phyloP scores from a whole-genome alignment of 2,113 vertebrate species.

The Euleptes europaea region DNA sequence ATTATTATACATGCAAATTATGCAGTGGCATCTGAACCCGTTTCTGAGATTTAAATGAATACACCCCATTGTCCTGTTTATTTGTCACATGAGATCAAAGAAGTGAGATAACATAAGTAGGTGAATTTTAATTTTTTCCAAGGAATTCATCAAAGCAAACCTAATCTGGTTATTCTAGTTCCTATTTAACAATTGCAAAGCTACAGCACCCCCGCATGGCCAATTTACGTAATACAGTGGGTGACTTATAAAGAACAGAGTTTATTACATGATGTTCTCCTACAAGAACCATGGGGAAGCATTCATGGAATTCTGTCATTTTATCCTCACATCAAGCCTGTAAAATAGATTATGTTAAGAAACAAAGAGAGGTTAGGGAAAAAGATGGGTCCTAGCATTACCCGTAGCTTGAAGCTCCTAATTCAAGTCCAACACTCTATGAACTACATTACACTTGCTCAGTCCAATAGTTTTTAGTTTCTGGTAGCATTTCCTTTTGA shows the following conservation, averaged over 20 bases:
- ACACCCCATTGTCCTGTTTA: neutral
- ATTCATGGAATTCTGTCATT: neutral
- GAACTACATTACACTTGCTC: too few species aligned
- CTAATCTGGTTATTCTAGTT: too few species aligned
- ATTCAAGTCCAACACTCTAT: neutral
- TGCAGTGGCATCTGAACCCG: neutral
- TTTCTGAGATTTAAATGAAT: neutral
- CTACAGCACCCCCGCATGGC: slow-evolving; percentile 27
- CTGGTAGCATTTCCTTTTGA: too few species aligned
- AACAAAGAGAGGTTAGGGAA: too few species aligned
- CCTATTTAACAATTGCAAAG: neutral
- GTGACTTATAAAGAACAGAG: neutral
- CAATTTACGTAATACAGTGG: neutral
- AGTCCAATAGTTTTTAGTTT: neutral
- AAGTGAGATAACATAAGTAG: neutral
- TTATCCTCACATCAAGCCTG: neutral
- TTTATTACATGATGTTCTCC: neutral
- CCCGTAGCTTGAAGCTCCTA: neutral
- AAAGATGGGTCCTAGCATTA: too few species aligned
- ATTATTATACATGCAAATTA: slow-evolving; percentile 1
- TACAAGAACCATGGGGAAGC: neutral
- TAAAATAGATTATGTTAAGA: neutral
- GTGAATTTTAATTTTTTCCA: neutral
- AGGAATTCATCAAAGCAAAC: neutral
- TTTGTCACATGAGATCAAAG: neutral